Evolutionary conservation across 2,113 vertebrate species (phyloP).

Genomic region (Cnemophilus loriae): DNA sequence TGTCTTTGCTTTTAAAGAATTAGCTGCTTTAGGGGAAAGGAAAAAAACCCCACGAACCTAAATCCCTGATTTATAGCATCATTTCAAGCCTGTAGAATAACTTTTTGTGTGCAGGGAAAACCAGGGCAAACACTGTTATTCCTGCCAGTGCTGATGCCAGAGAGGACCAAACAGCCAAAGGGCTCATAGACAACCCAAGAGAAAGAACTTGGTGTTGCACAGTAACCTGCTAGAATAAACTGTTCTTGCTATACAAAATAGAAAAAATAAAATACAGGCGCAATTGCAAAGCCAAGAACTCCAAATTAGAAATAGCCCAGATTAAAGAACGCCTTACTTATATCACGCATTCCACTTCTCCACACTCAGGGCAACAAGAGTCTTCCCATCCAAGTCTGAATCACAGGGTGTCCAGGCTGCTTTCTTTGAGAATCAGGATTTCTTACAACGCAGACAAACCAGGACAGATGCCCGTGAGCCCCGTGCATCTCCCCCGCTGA

Average conservation of each 20-base stretch:
- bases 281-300: background rate
- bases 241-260: background rate
- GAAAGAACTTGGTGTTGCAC: background rate
- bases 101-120: background rate
- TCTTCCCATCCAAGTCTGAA: background rate
- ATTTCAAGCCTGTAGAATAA: background rate
- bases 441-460: background rate
- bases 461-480: rapidly evolving
- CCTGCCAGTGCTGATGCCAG: background rate
- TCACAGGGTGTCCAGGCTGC: background rate
- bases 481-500: rapidly evolving
- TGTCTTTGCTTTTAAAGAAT: background rate
- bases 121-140: background rate
- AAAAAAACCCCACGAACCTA: background rate
- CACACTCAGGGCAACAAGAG: background rate
- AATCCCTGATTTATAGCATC: background rate
- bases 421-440: background rate
- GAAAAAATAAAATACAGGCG: background rate
- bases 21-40: background rate
- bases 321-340: background rate
- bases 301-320: background rate
- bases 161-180: background rate
- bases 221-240: background rate
- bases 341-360: background rate
- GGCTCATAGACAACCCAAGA: background rate